Evolutionary conservation across 1,140 invertebrate species (phyloP).

Genomic region (Lycorma delicatula): DNA sequence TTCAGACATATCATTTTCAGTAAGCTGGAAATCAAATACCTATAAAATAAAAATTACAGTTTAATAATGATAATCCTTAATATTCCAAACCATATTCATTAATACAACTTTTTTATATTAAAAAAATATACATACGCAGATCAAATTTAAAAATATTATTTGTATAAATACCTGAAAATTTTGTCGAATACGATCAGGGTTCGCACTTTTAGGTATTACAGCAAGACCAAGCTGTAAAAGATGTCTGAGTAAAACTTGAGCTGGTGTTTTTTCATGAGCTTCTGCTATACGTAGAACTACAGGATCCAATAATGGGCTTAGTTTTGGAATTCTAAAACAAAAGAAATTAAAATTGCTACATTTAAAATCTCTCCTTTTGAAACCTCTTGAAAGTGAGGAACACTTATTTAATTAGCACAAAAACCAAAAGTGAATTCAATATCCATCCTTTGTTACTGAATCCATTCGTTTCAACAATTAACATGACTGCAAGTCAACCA

Average conservation of each 20-base stretch:
- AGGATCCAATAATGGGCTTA: slow-evolving; percentile 58
- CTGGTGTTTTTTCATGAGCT: slow-evolving; percentile 57
- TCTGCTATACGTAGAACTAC: slow-evolving; percentile 58
- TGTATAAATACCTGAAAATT: slow-evolving; percentile 44
- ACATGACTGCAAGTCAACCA: no score
- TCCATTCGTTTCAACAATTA: no score
- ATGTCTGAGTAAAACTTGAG: slow-evolving; percentile 70
- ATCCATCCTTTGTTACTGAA: not conserved
- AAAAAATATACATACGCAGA: not conserved
- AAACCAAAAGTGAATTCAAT: not conserved
- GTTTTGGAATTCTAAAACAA: slow-evolving; percentile 28
- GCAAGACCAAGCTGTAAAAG: slow-evolving; percentile 60
- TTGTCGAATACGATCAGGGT: slow-evolving; percentile 53
- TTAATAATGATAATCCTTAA: not conserved
- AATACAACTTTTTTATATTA: no score
- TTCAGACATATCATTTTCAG: slow-evolving; percentile 40
- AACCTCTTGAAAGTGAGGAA: not conserved
- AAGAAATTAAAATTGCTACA: not conserved
- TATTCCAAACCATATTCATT: no score
- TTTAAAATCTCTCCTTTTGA: not conserved
- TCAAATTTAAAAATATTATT: not conserved
- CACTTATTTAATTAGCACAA: not conserved
- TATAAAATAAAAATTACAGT: slow-evolving; percentile 14
- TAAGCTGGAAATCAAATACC: slow-evolving; percentile 46
- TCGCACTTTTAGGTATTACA: slow-evolving; percentile 79